These are phyloP conservation scores for Caenorhabditis inopinata DNA, from an alignment of 1,140 invertebrate species.

Conservation along the genomic window DNA sequence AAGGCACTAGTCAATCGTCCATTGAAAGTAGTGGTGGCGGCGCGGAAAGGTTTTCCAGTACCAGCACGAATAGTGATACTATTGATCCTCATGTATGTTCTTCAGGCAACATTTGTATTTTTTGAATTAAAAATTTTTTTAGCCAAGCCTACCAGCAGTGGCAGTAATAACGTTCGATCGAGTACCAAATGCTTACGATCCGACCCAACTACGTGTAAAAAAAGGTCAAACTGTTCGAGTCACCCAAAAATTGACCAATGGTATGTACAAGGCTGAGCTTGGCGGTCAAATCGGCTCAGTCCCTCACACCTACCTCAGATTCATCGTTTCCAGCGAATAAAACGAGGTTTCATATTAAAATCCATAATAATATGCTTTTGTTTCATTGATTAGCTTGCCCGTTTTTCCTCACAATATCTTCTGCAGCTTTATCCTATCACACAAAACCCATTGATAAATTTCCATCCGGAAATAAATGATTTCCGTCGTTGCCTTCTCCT, in stretches of 20 bases:
- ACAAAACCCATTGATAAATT: neutral
- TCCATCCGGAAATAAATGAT: no score
- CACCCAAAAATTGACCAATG: constrained; percentile 50
- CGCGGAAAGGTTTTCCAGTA: constrained; percentile 51
- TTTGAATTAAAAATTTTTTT: neutral
- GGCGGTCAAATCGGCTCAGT: constrained; percentile 49
- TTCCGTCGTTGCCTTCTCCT: neutral
- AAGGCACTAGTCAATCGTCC: neutral
- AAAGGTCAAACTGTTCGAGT: constrained; percentile 53
- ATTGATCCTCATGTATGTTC: neutral
- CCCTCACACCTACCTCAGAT: constrained; percentile 47
- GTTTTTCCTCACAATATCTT: neutral
- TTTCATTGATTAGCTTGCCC: neutral
- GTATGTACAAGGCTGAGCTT: constrained; percentile 51
- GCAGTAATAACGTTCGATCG: constrained; percentile 52
- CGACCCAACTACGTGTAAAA: constrained; percentile 52
- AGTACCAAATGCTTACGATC: constrained; percentile 54
- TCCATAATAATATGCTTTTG: neutral
- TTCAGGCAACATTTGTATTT: neutral
- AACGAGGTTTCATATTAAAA: neutral
- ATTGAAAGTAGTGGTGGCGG: constrained; percentile 35
- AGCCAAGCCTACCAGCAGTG: constrained; percentile 37
- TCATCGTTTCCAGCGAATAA: constrained; percentile 1
- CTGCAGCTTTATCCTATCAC: constrained; percentile 25
- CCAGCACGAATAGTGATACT: constrained; percentile 42